Percentiles rank a stretch among this genome's conserved stretches.
Evolutionary conservation across 2,797 vertebrate species (phyloP).

Genomic region (Falco naumanni): DNA sequence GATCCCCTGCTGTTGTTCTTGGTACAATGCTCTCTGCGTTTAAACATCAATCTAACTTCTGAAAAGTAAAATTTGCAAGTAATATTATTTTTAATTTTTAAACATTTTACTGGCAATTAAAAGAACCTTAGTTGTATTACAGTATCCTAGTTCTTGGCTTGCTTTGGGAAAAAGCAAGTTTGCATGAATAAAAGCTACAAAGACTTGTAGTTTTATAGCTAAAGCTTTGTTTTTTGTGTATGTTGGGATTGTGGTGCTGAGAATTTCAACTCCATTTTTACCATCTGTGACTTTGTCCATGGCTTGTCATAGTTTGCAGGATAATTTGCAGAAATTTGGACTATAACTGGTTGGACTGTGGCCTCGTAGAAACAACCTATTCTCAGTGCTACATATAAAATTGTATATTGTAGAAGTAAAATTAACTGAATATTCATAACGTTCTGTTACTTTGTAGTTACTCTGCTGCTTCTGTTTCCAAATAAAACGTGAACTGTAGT

Average conservation of each 20-base stretch:
- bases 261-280: slow-evolving; percentile 55
- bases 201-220: slow-evolving; percentile 1
- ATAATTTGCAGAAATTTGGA: slow-evolving; percentile 69
- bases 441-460: slow-evolving; percentile 76
- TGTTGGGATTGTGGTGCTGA: slow-evolving; percentile 4
- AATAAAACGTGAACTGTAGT: slow-evolving; percentile 74
- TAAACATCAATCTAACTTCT: slow-evolving; percentile 69
- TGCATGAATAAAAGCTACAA: slow-evolving; percentile 20
- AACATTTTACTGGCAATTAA: slow-evolving; percentile 43
- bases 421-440: slow-evolving; percentile 82
- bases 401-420: slow-evolving; percentile 72
- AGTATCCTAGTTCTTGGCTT: slow-evolving; percentile 14
- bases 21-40: slow-evolving; percentile 55
- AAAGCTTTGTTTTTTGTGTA: background rate
- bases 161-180: slow-evolving; percentile 21
- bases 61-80: slow-evolving; percentile 68
- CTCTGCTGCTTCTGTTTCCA: slow-evolving; percentile 69
- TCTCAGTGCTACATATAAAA: slow-evolving; percentile 72
- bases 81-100: slow-evolving; percentile 51
- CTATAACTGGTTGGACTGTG: slow-evolving; percentile 63
- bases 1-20: slow-evolving; percentile 69
- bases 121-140: slow-evolving; percentile 51
- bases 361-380: slow-evolving; percentile 69
- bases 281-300: slow-evolving; percentile 52
- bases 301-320: slow-evolving; percentile 48